phyloP scores from a whole-genome alignment of 2,797 vertebrate species.

The Pelobates cultripes region DNA sequence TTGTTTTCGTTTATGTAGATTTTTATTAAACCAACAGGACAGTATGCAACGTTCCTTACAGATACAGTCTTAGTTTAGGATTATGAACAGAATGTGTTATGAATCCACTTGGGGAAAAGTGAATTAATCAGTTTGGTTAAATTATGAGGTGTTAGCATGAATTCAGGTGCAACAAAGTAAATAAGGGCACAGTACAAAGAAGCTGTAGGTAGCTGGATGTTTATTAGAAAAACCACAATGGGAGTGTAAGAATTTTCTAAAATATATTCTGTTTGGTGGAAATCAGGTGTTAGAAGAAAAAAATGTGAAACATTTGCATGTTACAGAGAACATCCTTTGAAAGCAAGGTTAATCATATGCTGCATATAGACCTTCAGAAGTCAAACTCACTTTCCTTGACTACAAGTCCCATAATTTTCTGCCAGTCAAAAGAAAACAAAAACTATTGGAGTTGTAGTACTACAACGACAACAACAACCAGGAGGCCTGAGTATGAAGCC shows the following conservation, averaged over 20 bases:
- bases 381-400: not conserved
- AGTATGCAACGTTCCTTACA: not conserved
- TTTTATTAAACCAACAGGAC: not conserved
- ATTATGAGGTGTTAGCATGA: constrained; percentile 32
- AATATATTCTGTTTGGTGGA: not conserved
- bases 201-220: not conserved
- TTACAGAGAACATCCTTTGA: not conserved
- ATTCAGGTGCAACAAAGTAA: constrained; percentile 26
- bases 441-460: too few relatives aligned
- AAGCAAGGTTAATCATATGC: not conserved
- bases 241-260: not conserved
- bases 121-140: constrained; percentile 24
- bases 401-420: too few relatives aligned
- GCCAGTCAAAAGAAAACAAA: too few relatives aligned
- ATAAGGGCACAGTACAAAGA: constrained; percentile 12
- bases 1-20: not conserved
- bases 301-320: not conserved
- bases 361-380: not conserved
- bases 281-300: constrained; percentile 12
- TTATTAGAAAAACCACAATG: constrained; percentile 6
- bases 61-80: not conserved
- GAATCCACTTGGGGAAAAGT: constrained; percentile 31
- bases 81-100: constrained; percentile 7
- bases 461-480: too few relatives aligned
- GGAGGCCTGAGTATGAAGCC: too few relatives aligned